Evolutionary conservation across 64 coral and sea anemone genomes (phyloP).

Genomic region (Porites australiensis): DNA sequence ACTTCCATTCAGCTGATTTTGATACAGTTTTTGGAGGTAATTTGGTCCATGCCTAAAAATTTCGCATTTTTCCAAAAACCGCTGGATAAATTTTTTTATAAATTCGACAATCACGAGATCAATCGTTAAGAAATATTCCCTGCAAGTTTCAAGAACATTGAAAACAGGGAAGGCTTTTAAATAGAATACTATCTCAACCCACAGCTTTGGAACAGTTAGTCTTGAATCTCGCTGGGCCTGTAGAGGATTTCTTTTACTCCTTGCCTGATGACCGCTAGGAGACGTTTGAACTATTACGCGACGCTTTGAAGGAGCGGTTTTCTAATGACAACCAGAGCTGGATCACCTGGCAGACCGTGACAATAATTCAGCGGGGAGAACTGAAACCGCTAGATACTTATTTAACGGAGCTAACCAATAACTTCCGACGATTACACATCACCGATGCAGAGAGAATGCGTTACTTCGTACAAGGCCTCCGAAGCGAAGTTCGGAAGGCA

Average conservation of each 20-base stretch:
- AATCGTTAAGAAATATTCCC: too few relatives aligned
- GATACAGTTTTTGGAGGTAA: too few relatives aligned
- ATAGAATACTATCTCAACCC: slow-evolving; percentile 21
- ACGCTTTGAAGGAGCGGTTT: slow-evolving; percentile 13
- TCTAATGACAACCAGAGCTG: slow-evolving; percentile 19
- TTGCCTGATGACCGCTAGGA: neutral
- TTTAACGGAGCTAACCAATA: slow-evolving; percentile 13
- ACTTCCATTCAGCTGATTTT: too few relatives aligned
- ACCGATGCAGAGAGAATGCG: slow-evolving; percentile 27
- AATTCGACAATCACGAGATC: too few relatives aligned
- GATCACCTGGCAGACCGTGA: slow-evolving; percentile 4
- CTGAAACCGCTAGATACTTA: neutral
- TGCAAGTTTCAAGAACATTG: too few relatives aligned
- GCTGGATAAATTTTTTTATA: too few relatives aligned
- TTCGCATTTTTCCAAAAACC: too few relatives aligned
- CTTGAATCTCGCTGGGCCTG: slow-evolving; percentile 30
- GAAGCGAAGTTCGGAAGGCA: neutral
- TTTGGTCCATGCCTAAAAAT: too few relatives aligned
- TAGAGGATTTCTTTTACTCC: slow-evolving; percentile 40
- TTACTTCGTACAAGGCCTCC: slow-evolving; percentile 14
- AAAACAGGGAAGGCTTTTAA: too few relatives aligned
- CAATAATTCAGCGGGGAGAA: neutral
- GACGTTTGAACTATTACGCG: neutral
- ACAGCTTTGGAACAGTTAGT: neutral
- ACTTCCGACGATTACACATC: slow-evolving; percentile 18